These are phyloP conservation scores for Diloba caeruleocephala DNA, from an alignment of 2,888 invertebrate genomes.

Conservation along the genomic window DNA sequence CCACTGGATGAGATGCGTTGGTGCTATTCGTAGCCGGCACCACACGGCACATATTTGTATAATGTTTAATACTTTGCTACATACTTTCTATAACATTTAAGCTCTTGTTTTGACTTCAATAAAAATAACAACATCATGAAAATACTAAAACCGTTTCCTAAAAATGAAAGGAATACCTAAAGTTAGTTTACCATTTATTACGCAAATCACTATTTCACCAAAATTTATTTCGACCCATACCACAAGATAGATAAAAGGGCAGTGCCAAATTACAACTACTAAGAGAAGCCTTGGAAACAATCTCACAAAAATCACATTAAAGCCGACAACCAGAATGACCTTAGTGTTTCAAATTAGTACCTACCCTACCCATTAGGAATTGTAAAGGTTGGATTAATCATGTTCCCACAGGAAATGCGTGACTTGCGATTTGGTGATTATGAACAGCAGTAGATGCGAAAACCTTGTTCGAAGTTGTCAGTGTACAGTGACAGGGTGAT, in stretches of 20 bases:
- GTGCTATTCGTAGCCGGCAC: too few relatives aligned
- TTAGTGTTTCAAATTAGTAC: conserved; percentile 13
- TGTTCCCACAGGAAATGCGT: conserved; percentile 39
- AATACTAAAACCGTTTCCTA: too few relatives aligned
- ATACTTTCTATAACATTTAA: too few relatives aligned
- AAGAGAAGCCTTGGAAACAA: conserved; percentile 5
- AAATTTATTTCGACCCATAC: background rate
- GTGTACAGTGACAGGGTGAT: conserved; percentile 28
- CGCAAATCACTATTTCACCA: background rate
- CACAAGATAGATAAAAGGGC: background rate
- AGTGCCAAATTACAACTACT: conserved; percentile 6
- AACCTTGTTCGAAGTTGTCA: conserved; percentile 23
- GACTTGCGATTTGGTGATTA: conserved; percentile 44
- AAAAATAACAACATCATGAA: too few relatives aligned
- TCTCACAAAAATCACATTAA: conserved; percentile 17
- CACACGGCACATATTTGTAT: too few relatives aligned
- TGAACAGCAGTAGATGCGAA: conserved; percentile 33
- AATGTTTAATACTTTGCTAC: too few relatives aligned
- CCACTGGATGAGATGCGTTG: too few relatives aligned
- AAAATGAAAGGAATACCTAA: too few relatives aligned
- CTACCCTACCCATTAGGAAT: conserved; percentile 29
- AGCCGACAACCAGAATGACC: conserved; percentile 5
- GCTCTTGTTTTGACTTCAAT: too few relatives aligned
- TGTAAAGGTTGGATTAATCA: conserved; percentile 44
- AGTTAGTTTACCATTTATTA: background rate